phyloP scores from a whole-genome alignment of 2,888 invertebrate genomes.

The Mylabris sibirica region DNA sequence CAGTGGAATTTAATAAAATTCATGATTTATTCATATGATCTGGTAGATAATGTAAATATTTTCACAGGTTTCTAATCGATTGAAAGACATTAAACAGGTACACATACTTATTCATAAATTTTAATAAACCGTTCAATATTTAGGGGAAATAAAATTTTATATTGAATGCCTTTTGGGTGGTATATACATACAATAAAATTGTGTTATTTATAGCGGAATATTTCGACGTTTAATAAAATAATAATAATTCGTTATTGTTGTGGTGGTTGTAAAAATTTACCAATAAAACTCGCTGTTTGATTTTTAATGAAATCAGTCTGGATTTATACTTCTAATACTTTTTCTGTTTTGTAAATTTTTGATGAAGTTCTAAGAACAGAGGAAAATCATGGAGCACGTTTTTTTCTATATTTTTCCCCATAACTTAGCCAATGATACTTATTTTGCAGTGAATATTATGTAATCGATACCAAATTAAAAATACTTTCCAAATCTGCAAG shows the following conservation, averaged over 20 bases:
- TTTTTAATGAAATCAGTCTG: background rate
- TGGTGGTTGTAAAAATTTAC: background rate
- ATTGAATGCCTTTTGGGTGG: background rate
- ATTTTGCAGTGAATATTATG: no score
- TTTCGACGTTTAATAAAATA: background rate
- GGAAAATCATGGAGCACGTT: no score
- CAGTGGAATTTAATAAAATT: background rate
- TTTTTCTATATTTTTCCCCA: no score
- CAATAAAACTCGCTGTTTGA: background rate
- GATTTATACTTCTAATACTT: background rate
- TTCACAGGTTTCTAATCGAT: background rate
- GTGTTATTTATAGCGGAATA: background rate
- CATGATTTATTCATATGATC: slow-evolving; percentile 1
- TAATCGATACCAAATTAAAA: no score
- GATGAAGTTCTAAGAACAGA: no score
- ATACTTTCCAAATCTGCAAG: no score
- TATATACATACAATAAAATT: background rate
- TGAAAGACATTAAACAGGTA: slow-evolving; percentile 2
- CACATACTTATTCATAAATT: no score
- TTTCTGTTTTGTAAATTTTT: no score
- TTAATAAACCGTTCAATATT: background rate
- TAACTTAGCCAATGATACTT: no score
- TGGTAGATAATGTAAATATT: slow-evolving; percentile 8
- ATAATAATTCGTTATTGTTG: background rate
- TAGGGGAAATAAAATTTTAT: background rate